These are phyloP conservation scores for Acleris literana DNA, from an alignment of 2,888 invertebrate genomes.

Conservation along the genomic window DNA sequence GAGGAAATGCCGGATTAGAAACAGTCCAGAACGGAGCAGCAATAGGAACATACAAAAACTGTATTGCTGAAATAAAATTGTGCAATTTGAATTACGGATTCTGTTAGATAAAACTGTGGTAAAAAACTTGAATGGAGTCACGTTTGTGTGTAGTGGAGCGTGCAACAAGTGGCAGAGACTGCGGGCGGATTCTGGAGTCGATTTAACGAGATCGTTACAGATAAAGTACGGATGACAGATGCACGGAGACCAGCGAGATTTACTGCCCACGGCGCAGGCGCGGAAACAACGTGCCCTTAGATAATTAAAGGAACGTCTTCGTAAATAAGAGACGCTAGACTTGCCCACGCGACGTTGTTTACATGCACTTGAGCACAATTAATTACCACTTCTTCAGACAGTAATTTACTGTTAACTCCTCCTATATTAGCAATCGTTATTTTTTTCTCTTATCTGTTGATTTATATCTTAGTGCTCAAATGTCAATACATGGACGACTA, in stretches of 20 bases:
- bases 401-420: constrained; percentile 39
- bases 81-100: constrained; percentile 67
- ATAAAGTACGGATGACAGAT: constrained; percentile 43
- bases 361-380: constrained; percentile 52
- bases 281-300: constrained; percentile 44
- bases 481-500: constrained; percentile 51
- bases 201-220: constrained; percentile 46
- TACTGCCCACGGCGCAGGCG: constrained; percentile 44
- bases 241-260: constrained; percentile 47
- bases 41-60: constrained; percentile 56
- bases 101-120: constrained; percentile 61
- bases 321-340: constrained; percentile 53
- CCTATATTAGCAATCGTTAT: constrained; percentile 11
- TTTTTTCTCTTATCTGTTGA: constrained; percentile 9
- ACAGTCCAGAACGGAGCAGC: constrained; percentile 41
- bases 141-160: constrained; percentile 69
- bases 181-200: constrained; percentile 48
- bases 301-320: constrained; percentile 55
- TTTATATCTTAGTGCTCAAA: constrained; percentile 39
- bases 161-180: constrained; percentile 70
- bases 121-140: constrained; percentile 74
- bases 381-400: constrained; percentile 47
- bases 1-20: constrained; percentile 58
- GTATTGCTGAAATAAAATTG: constrained; percentile 57
- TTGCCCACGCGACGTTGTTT: constrained; percentile 45